These are phyloP conservation scores for Acanthoscelides obtectus DNA, from an alignment of 2,888 invertebrate species.

Conservation along the genomic window DNA sequence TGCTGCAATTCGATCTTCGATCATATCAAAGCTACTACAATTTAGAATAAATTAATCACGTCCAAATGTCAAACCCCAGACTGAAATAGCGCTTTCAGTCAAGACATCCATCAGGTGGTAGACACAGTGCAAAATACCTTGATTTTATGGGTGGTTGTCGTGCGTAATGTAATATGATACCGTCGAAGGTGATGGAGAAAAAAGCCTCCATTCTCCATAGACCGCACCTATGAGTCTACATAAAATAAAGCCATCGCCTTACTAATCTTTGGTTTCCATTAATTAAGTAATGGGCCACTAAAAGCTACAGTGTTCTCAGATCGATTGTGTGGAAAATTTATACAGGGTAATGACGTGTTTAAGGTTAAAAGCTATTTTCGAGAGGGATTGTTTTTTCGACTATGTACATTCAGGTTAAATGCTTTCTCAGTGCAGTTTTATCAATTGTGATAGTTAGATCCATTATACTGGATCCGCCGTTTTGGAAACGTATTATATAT, in stretches of 20 bases:
- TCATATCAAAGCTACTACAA: too few relatives aligned
- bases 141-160: neutral
- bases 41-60: too few relatives aligned
- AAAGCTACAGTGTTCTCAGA: neutral
- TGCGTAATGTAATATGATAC: neutral
- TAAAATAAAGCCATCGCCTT: neutral
- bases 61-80: too few relatives aligned
- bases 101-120: too few relatives aligned
- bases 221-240: neutral
- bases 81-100: too few relatives aligned
- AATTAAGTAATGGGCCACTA: neutral
- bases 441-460: too few relatives aligned
- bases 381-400: too few relatives aligned
- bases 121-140: neutral
- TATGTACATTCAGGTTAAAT: too few relatives aligned
- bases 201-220: neutral
- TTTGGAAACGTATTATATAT: too few relatives aligned
- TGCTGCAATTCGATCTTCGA: too few relatives aligned
- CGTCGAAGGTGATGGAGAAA: neutral
- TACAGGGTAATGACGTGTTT: neutral
- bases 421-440: too few relatives aligned
- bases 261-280: neutral
- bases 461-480: too few relatives aligned
- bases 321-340: neutral
- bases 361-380: neutral